Conservation (phyloP, 53 echinoderm and acorn worm species). For the Crossaster papposus region DNA sequence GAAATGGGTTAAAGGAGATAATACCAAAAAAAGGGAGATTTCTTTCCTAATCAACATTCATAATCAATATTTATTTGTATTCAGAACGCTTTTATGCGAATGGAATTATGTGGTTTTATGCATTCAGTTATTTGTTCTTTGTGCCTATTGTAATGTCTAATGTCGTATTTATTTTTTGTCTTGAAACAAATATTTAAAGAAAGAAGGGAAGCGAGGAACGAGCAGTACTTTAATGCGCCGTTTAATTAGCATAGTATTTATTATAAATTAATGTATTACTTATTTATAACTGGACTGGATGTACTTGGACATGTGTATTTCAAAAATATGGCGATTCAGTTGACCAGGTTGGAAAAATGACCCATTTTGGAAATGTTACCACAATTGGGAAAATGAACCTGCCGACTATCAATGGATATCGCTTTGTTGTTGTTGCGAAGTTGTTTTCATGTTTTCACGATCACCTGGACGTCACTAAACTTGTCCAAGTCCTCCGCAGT, state of each 20-base stretch:
- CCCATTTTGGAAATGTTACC: too few relatives aligned
- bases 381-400: too few relatives aligned
- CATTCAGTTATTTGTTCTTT: conserved; percentile 48
- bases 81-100: conserved; percentile 10
- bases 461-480: neutral
- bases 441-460: neutral
- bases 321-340: neutral
- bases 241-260: conserved; percentile 42
- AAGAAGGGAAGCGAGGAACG: neutral
- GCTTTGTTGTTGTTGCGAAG: neutral
- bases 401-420: too few relatives aligned
- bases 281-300: neutral
- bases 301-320: neutral
- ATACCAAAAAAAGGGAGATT: neutral
- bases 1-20: neutral
- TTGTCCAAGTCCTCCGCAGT: neutral
- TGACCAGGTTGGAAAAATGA: neutral
- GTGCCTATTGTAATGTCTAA: neutral
- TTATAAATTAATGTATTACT: conserved; percentile 50
- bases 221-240: conserved; percentile 55
- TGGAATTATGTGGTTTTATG: neutral
- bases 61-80: conserved; percentile 1
- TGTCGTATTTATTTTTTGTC: conserved; percentile 28
- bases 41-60: neutral
- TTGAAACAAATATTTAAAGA: neutral